Evolutionary conservation across 2,113 vertebrate genomes (phyloP), one percentile per base, ranked within the genome.

Genomic region (Petroica traversi): DNA sequence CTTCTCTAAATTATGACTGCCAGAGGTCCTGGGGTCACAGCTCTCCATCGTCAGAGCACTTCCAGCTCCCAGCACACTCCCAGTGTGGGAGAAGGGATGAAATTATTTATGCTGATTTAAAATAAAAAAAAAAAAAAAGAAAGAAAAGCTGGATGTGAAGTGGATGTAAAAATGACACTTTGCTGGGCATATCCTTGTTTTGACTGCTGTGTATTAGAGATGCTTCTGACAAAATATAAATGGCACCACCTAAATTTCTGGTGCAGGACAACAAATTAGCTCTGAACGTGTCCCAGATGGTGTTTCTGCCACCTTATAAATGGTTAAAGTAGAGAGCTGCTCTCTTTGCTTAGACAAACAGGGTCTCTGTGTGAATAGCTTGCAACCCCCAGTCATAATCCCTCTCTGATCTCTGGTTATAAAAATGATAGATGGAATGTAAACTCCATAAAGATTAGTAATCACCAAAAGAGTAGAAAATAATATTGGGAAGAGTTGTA

Each of bases 391-490:
- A 25, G 17, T 78, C 29, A 9, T 96, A 97, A 97, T 94, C 96
- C 89, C 78, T 26, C 84, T 92, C 82, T 91, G 81, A 95, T 95
- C 95, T 92, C 73, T 86, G 68, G 86, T 93, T 96, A 96, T 96
- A 94, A 96, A 95, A 96, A 89, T 97, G 94, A 96, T 92, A 79
- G 64, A 77, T 88, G 93, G 95, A 96, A 97, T 96, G 95, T 94
- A 97, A 97, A 95, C 92, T 59, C 88, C 59, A 80, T 90, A 76
- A 97, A 96, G 95, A 97, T 97, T 80, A 94, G 86, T 41, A 85
- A 88, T 29, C 91, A 68, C 75, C 57, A 62, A 74, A 79, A 83
- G 77, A 54, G 55, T 29, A 83, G 84, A 43, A 80, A 91, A 95
- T n/a, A 94, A 81, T 82, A 94, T 29, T 45, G 69, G 69, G 87